Evolutionary conservation across 2,797 vertebrate species (phyloP), one percentile per base, ranked within the genome.

Genomic region (Ara ararauna): DNA sequence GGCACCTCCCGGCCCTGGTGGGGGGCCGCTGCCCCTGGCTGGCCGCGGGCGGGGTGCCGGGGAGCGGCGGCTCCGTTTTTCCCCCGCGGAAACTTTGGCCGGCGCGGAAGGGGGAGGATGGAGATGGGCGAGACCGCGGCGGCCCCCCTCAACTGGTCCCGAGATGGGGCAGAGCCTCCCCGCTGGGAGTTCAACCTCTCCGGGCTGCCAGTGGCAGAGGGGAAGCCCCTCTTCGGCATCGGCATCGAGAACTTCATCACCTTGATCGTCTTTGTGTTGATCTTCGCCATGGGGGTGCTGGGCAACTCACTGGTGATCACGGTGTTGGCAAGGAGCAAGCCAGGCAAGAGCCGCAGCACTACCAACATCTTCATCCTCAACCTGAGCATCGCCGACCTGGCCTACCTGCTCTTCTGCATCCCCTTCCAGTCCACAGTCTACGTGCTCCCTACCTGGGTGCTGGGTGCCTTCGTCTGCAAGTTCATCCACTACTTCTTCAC

Each of bases 351-450:
- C 5, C 98, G 99, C 54, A 98, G 99, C 97, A 99, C 99, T 97
- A 99, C 99, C 82, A 99, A 99, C 97, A 99, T 99, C 80, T 99
- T 99, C 97, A 99, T 99, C 93, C 98, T 99, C 75, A 99, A 99
- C 98, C 98, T 99, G 95, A 99, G 99, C 97, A 98, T 99, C 10
- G 99, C 99, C 0, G 99, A 99, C 97, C 98, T 99, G 68, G 99
- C 99, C 94, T 99, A 99, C 97, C 97, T 99, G 90, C 98, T 99
- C 81, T 99, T 99, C 97, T 99, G 99, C 97, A 98, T 99, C 96
- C 99, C 99, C 3, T 99, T 99, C 97, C 99, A 99, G 97, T 98
- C 99, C 90, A 99, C 98, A 0, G 98, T 99, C 93, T 99, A 99
- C 44, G 98, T 98, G 93, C 97, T 99, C 95, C 99, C 98, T 84